Evolutionary conservation across 1,140 invertebrate genomes (phyloP), one percentile per base, ranked within the genome.

Genomic region (Bombus terrestris): DNA sequence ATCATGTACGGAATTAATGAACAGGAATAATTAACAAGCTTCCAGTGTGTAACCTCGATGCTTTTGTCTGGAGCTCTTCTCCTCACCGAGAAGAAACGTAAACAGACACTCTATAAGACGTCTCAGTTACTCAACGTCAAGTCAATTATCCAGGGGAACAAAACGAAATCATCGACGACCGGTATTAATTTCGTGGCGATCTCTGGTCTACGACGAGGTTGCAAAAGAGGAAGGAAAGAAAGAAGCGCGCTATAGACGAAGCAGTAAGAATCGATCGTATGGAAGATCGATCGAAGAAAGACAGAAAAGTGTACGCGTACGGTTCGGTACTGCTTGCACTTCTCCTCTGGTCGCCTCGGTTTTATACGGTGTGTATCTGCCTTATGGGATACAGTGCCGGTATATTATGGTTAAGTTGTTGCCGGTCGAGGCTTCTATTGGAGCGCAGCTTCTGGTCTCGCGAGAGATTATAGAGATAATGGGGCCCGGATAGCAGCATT

Each of bases 391-490:
- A 90, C 91, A 88, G 81, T 83, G 85, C 90, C 90, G 88, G 91
- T 90, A 91, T 92, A 93, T 92, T 93, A 93, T 92, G 89, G 91
- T 83, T 88, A 88, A 92, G 90, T 92, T 90, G 92, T 92, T 92
- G 92, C 92, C 79, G 88, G 89, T 87, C 87, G 83, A 91, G 91
- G 82, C 81, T 79, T 91, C 90, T 88, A 92, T 90, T 86, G 88
- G 87, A 90, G 89, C 90, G 89, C 86, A 88, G 92, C 92, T 93
- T 92, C 92, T 92, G 92, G 88, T 93, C 91, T 89, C 89, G 86
- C 89, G 83, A 91, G 88, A 94, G 93, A 94, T 94, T 94, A 94
- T 91, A 91, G 90, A 94, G 94, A 93, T 94, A 94, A 94, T 94
- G 92, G 91, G 88, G 89, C 85, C 75, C 78, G 90, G 90, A 91